Evolutionary conservation across 2,888 invertebrate species (phyloP).

Genomic region (Netelia melanura): DNA sequence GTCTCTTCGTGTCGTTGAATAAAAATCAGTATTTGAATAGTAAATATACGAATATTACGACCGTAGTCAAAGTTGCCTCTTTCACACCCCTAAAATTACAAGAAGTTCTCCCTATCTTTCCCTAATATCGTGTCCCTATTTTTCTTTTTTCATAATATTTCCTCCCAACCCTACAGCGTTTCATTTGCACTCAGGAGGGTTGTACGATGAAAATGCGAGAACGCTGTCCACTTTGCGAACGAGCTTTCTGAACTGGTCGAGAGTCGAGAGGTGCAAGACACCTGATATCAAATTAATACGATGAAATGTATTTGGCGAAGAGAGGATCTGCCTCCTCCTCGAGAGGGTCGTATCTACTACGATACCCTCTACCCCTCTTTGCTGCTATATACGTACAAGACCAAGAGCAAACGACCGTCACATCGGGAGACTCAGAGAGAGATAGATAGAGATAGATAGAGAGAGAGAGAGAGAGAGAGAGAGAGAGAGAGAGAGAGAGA

Average conservation of each 20-base stretch:
- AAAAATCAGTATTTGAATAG: background rate
- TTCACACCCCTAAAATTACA: background rate
- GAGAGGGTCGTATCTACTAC: slow-evolving; percentile 44
- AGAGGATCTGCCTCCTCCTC: slow-evolving; percentile 22
- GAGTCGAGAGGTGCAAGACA: background rate
- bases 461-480: slow-evolving; percentile 8
- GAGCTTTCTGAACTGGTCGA: background rate
- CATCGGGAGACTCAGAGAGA: slow-evolving; percentile 40
- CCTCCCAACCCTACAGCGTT: background rate
- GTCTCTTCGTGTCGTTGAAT: background rate
- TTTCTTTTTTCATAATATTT: slow-evolving; percentile 4
- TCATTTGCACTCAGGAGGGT: background rate
- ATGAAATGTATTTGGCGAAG: slow-evolving; percentile 53
- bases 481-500: slow-evolving; percentile 15
- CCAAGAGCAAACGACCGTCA: slow-evolving; percentile 37
- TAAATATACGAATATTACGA: background rate
- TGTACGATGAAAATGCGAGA: background rate
- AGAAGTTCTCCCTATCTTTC: background rate
- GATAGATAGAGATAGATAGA: no score
- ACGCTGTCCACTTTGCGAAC: background rate
- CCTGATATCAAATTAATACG: slow-evolving; percentile 60
- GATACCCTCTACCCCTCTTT: background rate
- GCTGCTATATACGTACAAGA: slow-evolving; percentile 2
- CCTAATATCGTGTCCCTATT: background rate
- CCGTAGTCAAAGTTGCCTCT: background rate